phyloP scores from a whole-genome alignment of 2,888 invertebrate genomes.

The Lottia gigantea region DNA sequence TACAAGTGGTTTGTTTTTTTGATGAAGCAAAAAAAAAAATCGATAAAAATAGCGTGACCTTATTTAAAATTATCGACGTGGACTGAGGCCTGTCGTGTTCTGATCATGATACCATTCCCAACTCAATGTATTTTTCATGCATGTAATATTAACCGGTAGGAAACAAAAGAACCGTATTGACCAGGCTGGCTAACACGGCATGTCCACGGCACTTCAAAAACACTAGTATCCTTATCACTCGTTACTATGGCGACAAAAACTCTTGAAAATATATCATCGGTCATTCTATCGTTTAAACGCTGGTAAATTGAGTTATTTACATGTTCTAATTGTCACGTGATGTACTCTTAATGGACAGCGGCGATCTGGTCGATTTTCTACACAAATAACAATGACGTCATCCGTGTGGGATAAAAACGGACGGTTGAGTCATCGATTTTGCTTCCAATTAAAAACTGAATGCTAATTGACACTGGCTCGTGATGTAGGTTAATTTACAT shows the following conservation, averaged over 20 bases:
- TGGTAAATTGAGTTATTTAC: too few species aligned
- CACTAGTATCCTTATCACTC: not conserved
- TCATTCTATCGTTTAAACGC: not conserved
- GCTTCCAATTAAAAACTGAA: too few species aligned
- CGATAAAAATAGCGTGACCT: too few species aligned
- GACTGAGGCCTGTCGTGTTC: too few species aligned
- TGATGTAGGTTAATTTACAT: too few species aligned
- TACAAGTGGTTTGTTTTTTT: not conserved
- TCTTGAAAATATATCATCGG: conserved; percentile 4
- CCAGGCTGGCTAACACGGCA: not conserved
- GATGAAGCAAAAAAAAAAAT: too few species aligned
- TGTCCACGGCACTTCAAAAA: not conserved
- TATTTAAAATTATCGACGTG: too few species aligned
- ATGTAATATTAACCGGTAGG: too few species aligned
- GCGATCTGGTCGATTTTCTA: not conserved
- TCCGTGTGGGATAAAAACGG: not conserved
- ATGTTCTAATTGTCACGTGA: not conserved
- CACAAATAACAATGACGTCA: conserved; percentile 4
- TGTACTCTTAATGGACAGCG: not conserved
- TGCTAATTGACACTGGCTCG: too few species aligned
- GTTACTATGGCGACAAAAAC: conserved; percentile 7
- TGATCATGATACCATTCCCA: too few species aligned
- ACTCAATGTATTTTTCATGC: too few species aligned
- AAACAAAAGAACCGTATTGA: not conserved
- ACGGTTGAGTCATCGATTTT: too few species aligned